Evolutionary conservation across 2,888 invertebrate species (phyloP).

Genomic region (Phoenoteleia sp.): DNA sequence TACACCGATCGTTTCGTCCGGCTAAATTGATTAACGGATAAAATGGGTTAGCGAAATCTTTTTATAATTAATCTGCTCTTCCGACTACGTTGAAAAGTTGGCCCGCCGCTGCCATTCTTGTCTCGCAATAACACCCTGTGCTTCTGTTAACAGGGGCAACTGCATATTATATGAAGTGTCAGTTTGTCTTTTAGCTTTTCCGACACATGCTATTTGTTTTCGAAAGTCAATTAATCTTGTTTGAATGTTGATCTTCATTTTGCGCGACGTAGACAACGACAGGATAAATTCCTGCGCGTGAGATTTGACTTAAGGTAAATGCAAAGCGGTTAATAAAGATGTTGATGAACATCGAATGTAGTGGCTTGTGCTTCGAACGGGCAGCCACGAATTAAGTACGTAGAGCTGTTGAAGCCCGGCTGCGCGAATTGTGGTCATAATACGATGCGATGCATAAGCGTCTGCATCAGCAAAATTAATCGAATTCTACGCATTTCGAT

Average conservation of each 20-base stretch:
- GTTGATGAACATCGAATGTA: conserved; percentile 54
- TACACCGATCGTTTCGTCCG: too few relatives aligned
- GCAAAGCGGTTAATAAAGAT: conserved; percentile 59
- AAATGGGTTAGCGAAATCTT: conserved; percentile 32
- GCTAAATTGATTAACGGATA: conserved; percentile 48
- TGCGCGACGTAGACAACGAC: background rate
- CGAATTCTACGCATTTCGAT: conserved; percentile 71
- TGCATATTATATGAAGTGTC: too few relatives aligned
- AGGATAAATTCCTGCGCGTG: conserved; percentile 23
- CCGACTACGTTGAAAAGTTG: too few relatives aligned
- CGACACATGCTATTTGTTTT: background rate
- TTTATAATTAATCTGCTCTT: too few relatives aligned
- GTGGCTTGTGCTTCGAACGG: conserved; percentile 31
- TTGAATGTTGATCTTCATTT: conserved; percentile 35
- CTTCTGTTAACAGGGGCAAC: too few relatives aligned
- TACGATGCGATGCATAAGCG: conserved; percentile 67
- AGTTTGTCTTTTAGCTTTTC: background rate
- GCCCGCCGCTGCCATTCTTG: too few relatives aligned
- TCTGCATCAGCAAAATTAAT: conserved; percentile 67
- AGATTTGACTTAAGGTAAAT: conserved; percentile 57
- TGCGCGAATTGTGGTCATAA: conserved; percentile 66
- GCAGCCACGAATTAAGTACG: conserved; percentile 53
- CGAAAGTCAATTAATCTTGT: conserved; percentile 21
- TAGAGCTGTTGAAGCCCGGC: conserved; percentile 45
- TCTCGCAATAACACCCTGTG: too few relatives aligned